These are phyloP conservation scores for Drosophila obscura DNA, from an alignment of 1,140 invertebrate species.

Conservation along the genomic window DNA sequence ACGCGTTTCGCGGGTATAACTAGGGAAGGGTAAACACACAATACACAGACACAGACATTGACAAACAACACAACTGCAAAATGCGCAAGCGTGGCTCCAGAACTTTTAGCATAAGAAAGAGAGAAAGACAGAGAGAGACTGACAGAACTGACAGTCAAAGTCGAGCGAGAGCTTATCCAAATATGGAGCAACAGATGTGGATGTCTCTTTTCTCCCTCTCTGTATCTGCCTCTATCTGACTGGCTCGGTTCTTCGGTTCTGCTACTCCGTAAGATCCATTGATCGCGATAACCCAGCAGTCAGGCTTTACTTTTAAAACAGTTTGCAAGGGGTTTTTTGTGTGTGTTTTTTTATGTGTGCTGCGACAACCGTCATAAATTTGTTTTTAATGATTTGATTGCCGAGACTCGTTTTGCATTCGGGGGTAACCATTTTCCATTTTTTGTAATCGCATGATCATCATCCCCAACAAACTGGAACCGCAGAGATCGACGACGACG, in stretches of 20 bases:
- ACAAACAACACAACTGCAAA: slow-evolving; percentile 2
- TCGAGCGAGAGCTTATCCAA: slow-evolving; percentile 11
- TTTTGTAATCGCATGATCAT: slow-evolving; percentile 39
- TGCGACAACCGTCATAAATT: slow-evolving; percentile 37
- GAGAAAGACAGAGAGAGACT: not conserved
- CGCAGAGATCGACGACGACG: no score
- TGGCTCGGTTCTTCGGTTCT: no score
- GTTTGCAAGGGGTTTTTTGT: slow-evolving; percentile 36
- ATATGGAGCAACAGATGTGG: slow-evolving; percentile 35
- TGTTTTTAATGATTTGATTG: slow-evolving; percentile 42
- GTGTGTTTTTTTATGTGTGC: no score
- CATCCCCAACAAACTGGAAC: slow-evolving; percentile 21
- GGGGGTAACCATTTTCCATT: not conserved
- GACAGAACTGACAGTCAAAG: slow-evolving; percentile 2
- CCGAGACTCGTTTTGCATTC: slow-evolving; percentile 8
- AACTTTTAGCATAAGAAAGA: slow-evolving; percentile 13
- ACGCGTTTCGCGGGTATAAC: slow-evolving; percentile 66
- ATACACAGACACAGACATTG: not conserved
- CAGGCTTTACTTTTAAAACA: slow-evolving; percentile 24
- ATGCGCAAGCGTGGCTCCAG: slow-evolving; percentile 52
- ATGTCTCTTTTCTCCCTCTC: not conserved
- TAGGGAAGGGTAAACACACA: slow-evolving; percentile 57
- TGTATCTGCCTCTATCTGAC: not conserved
- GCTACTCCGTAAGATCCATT: slow-evolving; percentile 25
- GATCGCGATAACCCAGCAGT: slow-evolving; percentile 30